Conservation (phyloP, 1,140 invertebrate species). For the Drosophila mayri region DNA sequence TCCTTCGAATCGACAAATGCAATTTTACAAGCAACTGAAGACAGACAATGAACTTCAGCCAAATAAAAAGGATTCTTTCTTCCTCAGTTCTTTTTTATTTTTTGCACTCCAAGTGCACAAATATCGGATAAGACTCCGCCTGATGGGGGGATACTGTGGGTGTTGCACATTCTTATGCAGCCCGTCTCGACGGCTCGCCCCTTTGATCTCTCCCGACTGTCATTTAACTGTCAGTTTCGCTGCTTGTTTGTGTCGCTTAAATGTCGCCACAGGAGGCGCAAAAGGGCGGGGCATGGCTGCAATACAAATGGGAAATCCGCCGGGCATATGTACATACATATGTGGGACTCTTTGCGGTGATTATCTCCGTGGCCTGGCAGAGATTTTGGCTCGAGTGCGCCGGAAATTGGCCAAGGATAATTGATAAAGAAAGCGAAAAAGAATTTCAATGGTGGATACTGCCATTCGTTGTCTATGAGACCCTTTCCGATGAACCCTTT, state of each 20-base stretch:
- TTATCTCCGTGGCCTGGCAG: conserved; percentile 24
- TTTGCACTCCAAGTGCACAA: conserved; percentile 12
- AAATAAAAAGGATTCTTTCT: conserved; percentile 33
- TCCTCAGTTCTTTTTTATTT: not conserved
- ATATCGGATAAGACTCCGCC: conserved; percentile 44
- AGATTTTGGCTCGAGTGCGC: not conserved
- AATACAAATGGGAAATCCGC: conserved; percentile 31
- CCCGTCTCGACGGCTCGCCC: conserved; percentile 28
- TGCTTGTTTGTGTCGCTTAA: conserved; percentile 69
- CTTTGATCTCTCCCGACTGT: conserved; percentile 52
- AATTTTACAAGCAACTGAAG: conserved; percentile 64
- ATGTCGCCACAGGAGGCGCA: conserved; percentile 52
- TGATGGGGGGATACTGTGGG: conserved; percentile 10
- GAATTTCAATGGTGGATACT: not conserved
- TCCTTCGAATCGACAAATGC: conserved; percentile 52
- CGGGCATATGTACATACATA: conserved; percentile 20
- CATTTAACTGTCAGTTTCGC: conserved; percentile 73
- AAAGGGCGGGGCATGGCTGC: conserved; percentile 20
- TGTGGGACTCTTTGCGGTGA: conserved; percentile 27
- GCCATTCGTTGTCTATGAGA: not conserved
- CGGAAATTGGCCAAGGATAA: conserved; percentile 31
- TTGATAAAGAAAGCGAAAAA: conserved; percentile 26
- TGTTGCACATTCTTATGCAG: conserved; percentile 54
- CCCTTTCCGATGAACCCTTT: not conserved
- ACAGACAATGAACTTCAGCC: conserved; percentile 33